These are phyloP conservation scores for Allobates femoralis DNA, from an alignment of 2,797 vertebrate genomes.

Conservation along the genomic window DNA sequence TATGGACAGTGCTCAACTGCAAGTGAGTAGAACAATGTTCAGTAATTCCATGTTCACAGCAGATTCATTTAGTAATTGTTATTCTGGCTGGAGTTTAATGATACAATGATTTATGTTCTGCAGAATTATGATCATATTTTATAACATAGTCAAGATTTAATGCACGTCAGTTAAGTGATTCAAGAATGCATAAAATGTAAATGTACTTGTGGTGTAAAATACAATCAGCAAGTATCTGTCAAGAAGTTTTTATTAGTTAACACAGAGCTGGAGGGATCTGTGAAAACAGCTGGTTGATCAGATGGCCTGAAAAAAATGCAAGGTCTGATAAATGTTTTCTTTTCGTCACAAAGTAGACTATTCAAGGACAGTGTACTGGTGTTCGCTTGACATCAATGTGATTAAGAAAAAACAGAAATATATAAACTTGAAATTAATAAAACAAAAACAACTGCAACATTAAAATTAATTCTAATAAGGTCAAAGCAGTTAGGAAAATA, in stretches of 20 bases:
- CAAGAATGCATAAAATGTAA: conserved; percentile 40
- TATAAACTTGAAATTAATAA: not conserved
- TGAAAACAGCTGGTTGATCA: conserved; percentile 55
- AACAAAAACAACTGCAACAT: too few species aligned
- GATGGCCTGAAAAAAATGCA: conserved; percentile 61
- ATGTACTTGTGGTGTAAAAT: conserved; percentile 46
- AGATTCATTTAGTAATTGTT: not conserved
- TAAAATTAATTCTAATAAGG: too few species aligned
- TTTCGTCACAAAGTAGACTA: conserved; percentile 5
- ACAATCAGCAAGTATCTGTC: conserved; percentile 37
- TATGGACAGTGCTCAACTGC: too few species aligned
- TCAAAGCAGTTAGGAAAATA: too few species aligned
- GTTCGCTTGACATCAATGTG: not conserved
- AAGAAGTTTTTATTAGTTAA: conserved; percentile 52
- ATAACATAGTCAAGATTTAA: conserved; percentile 31
- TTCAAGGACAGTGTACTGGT: conserved; percentile 16
- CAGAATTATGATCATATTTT: conserved; percentile 14
- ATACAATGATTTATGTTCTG: conserved; percentile 10
- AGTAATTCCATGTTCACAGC: not conserved
- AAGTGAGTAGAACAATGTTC: not conserved
- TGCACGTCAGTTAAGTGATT: conserved; percentile 20
- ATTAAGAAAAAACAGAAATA: not conserved
- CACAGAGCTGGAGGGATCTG: conserved; percentile 45
- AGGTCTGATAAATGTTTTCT: conserved; percentile 45
- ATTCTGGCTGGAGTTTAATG: not conserved